Base-by-base conservation (phyloP, 2,888 invertebrate genomes). In the Clunio marinus region DNA sequence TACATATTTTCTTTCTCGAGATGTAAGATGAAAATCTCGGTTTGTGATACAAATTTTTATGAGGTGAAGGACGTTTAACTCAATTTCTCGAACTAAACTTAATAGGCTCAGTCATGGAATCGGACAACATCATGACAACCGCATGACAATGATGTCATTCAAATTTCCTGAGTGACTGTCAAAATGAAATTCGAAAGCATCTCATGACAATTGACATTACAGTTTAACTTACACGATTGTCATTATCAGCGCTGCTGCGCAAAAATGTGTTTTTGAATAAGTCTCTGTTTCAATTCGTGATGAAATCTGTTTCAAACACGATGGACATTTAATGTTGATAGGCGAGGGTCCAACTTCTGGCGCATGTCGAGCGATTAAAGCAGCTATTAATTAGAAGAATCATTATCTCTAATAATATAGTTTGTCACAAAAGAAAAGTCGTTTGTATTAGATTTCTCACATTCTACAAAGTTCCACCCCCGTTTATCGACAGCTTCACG, bases 181-280 rank as follows among this genome's bases (percentile, higher is more conserved):
- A n/a, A n/a, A n/a, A n/a, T n/a, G n/a, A n/a, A n/a, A n/a, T n/a
- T n/a, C n/a, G n/a, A n/a, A n/a, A n/a, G n/a, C n/a, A n/a, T n/a
- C n/a, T n/a, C n/a, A 41, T 3, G 41, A 41, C 41, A 10, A 41
- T 2, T 5, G n/a, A 41, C 32, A n/a, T 8, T 7, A 32, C 32
- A 15, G 2, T 3, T 41, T n/a, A 10, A 45, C 63, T 63, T 63
- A 63, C 63, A 63, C 46, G 1, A 63, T 63, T 20, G 63, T 46
- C 63, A 63, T 63, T n/a, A 46, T 13, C n/a, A 63, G 8, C 7
- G 63, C 45, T 7, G 28, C 66, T 10, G 66, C 66, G n/a, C 28
- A 28, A 35, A 66, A 55, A 55, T 66, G 66, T n/a, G 66, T 66
- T 25, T 66, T 66, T 15, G 66, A 66, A 32, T 51, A 66, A 35